Evolutionary conservation across 2,797 vertebrate species (phyloP).

Genomic region (Rhyacichthys aspro): DNA sequence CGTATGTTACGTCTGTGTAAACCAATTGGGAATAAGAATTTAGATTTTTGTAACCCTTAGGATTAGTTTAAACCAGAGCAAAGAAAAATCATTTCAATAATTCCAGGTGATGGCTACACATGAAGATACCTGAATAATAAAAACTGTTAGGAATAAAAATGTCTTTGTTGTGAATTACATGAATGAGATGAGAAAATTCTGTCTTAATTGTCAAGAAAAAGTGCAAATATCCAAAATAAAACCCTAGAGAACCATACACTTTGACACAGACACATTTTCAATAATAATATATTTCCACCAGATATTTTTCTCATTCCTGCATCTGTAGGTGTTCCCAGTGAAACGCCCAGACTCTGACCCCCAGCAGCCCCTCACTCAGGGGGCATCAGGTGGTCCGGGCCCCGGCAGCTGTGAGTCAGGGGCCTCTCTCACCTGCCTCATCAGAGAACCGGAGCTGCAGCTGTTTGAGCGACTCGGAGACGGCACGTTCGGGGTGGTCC

Average conservation of each 20-base stretch:
- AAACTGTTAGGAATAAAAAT: no score
- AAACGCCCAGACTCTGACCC: conserved; percentile 89
- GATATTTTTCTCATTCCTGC: conserved; percentile 7
- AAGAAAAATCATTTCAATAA: no score
- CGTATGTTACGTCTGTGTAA: no score
- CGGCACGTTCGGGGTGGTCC: conserved; percentile 94
- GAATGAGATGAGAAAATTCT: no score
- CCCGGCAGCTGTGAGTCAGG: conserved; percentile 79
- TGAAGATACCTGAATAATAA: no score
- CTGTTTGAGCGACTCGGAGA: conserved; percentile 94
- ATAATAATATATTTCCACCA: background rate
- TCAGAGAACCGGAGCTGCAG: conserved; percentile 91
- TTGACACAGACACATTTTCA: background rate
- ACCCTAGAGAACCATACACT: background rate
- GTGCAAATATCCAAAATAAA: no score
- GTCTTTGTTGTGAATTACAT: no score
- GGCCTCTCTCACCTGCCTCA: conserved; percentile 91
- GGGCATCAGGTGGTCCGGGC: conserved; percentile 61
- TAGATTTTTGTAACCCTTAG: no score
- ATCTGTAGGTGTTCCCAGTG: conserved; percentile 92
- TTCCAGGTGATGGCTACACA: no score
- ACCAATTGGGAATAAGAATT: no score
- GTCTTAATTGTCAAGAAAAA: no score
- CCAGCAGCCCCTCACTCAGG: conserved; percentile 78
- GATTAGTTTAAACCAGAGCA: no score